A percentile compares a stretch with the other conserved stretches of the same genome.
These are phyloP conservation scores for Campylorhamphus procurvoides DNA, from an alignment of 2,113 vertebrate species.

Conservation along the genomic window DNA sequence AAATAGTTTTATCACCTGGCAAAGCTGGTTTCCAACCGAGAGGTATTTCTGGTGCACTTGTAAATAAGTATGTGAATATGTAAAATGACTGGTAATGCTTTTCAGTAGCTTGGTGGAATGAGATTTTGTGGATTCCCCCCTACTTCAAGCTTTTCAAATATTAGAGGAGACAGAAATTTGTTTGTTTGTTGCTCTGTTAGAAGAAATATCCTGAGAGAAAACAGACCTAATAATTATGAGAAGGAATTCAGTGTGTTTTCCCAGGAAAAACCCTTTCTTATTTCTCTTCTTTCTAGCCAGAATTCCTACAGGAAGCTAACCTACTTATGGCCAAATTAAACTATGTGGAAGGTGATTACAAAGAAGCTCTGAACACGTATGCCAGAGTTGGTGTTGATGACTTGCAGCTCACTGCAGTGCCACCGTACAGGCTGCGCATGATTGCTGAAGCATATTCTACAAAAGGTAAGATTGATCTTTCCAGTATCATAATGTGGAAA, in stretches of 20 bases:
- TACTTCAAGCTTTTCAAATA: not conserved
- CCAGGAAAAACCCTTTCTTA: not conserved
- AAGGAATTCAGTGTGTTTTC: not conserved
- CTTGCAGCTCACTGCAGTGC: conserved; percentile 83
- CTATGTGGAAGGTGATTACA: conserved; percentile 92
- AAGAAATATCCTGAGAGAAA: not conserved
- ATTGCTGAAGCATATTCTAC: conserved; percentile 94
- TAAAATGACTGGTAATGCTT: not conserved
- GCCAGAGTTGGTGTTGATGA: conserved; percentile 86
- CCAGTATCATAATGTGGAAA: not conserved
- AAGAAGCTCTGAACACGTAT: conserved; percentile 87
- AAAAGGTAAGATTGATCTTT: conserved; percentile 81
- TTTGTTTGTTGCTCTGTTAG: not conserved
- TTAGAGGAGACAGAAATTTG: not conserved
- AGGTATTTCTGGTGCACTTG: not conserved
- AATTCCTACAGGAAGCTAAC: conserved; percentile 92
- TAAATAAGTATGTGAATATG: not conserved
- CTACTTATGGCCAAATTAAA: conserved; percentile 93
- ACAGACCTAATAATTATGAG: not conserved
- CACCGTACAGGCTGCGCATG: conserved; percentile 90
- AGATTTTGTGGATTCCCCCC: not conserved
- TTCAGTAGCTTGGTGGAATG: not conserved
- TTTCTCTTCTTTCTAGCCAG: conserved; percentile 80
- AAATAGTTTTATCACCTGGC: not conserved
- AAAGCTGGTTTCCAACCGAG: not conserved